A percentile compares a stretch with the other conserved stretches of the same genome.
Evolutionary conservation across 2,888 invertebrate genomes (phyloP).

Genomic region (Morpho achilles): DNA sequence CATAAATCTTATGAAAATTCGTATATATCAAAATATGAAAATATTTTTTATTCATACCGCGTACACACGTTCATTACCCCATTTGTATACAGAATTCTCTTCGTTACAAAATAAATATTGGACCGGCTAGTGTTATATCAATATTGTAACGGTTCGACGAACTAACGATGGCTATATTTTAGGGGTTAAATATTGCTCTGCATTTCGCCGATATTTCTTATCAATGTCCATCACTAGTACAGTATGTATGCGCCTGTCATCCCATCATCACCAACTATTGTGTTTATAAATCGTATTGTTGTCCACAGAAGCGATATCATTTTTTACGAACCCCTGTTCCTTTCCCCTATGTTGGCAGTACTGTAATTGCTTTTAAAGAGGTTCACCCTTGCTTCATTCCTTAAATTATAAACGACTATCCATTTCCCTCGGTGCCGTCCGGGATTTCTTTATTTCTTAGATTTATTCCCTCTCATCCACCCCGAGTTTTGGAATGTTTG

Average conservation of each 20-base stretch:
- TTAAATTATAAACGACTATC: slow-evolving; percentile 35
- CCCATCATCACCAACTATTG: slow-evolving; percentile 36
- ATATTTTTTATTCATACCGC: neutral
- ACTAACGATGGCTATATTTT: slow-evolving; percentile 13
- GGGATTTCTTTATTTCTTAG: slow-evolving; percentile 27
- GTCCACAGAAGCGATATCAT: slow-evolving; percentile 47
- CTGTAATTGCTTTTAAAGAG: slow-evolving; percentile 36
- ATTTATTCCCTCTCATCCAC: slow-evolving; percentile 20
- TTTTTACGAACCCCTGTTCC: slow-evolving; percentile 35
- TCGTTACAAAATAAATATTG: slow-evolving; percentile 14
- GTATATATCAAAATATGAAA: no score
- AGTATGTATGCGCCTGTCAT: slow-evolving; percentile 22
- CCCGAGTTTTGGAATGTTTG: slow-evolving; percentile 11
- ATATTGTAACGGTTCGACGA: slow-evolving; percentile 7
- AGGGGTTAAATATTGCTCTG: slow-evolving; percentile 8
- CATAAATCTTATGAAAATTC: no score
- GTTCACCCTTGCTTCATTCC: slow-evolving; percentile 28
- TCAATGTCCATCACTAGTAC: slow-evolving; percentile 34
- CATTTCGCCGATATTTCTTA: slow-evolving; percentile 33
- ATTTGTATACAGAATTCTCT: slow-evolving; percentile 8
- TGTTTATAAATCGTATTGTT: slow-evolving; percentile 48
- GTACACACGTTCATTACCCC: slow-evolving; percentile 4
- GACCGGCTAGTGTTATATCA: slow-evolving; percentile 8
- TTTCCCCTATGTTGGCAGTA: slow-evolving; percentile 32
- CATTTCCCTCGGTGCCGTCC: slow-evolving; percentile 26